Base-by-base conservation (phyloP, 1,140 invertebrate species). In the Triops cancriformis region DNA sequence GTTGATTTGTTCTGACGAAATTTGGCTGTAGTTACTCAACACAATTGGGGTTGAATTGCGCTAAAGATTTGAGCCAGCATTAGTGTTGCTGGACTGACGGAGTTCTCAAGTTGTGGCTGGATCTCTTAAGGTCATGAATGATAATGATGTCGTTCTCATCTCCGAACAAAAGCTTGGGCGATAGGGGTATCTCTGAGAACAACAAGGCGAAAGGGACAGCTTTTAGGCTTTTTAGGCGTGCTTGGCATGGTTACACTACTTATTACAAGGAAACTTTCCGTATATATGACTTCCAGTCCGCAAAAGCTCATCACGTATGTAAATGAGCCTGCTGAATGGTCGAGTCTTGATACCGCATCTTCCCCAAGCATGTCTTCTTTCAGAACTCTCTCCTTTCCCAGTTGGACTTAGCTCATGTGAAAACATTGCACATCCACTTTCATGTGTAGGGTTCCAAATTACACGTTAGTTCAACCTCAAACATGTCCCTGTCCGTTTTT, bases 201-300 rank as follows among this genome's bases (percentile, higher is more conserved):
- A 23, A 64, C 51, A 64, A 64, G 51, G 23, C 51, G 3, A 64
- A 64, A 64, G 51, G 51, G 51, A 64, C 14, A 23, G 18, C 23
- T 64, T 64, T 64, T 37, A 37, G 31, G 51, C 51, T 64, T 64
- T 64, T n/a, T 18, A 23, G 51, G 18, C 51, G n/a, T 64, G 51
- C 51, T 64, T 64, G 51, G 51, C 51, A 64, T 64, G 14, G 4
- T 64, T 64, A 64, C 51, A 23, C 51, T 23, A 64, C 51, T 64
- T 64, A 64, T 64, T 64, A 64, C 51, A 9, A 64, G 6, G 51
- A 23, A 64, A 64, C 51, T 64, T 23, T 18, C 18, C 51, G 51
- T 64, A n/a, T 64, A 64, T 64, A 64, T 23, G 51, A 64, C 51
- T 64, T n/a, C 51, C 51, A 64, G 51, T 64, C 51, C 51, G 51